phyloP scores from a whole-genome alignment of 2,113 vertebrate species.

The Lonchura striata region DNA sequence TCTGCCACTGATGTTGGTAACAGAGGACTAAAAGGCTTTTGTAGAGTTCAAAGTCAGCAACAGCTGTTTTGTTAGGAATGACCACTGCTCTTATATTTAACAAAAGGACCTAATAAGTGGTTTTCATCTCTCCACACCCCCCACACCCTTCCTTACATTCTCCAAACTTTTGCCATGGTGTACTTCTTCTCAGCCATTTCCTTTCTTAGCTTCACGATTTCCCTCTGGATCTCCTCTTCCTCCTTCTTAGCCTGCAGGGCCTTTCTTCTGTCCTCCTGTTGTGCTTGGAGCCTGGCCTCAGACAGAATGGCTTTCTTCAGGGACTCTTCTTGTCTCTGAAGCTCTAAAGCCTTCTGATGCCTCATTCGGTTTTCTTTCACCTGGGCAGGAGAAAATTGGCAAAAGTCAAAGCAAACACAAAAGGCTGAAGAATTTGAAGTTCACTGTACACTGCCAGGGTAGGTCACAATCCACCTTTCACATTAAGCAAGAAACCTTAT shows the following conservation, averaged over 20 bases:
- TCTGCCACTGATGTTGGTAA: not conserved
- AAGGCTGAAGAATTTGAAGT: not conserved
- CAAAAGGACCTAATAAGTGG: not conserved
- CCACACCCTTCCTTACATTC: constrained; percentile 70
- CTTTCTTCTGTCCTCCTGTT: constrained; percentile 75
- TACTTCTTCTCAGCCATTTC: constrained; percentile 81
- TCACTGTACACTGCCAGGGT: not conserved
- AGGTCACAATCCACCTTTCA: not conserved
- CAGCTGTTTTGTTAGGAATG: not conserved
- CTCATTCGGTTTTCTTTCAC: constrained; percentile 85
- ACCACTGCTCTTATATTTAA: not conserved
- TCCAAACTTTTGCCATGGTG: constrained; percentile 70
- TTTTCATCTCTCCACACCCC: not conserved
- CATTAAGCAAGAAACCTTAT: not conserved
- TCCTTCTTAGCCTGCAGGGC: constrained; percentile 77
- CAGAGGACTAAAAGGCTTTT: not conserved
- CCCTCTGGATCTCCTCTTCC: constrained; percentile 82
- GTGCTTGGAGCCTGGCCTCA: constrained; percentile 77
- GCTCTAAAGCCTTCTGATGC: constrained; percentile 76
- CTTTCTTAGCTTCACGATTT: constrained; percentile 84
- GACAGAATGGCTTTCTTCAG: constrained; percentile 68
- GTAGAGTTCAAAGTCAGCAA: not conserved
- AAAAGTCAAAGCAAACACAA: not conserved
- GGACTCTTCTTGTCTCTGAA: constrained; percentile 71
- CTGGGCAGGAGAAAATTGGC: constrained; percentile 54